Evolutionary conservation across 2,797 vertebrate species (phyloP), one percentile per base, ranked within the genome.

Genomic region (Darevskia nairensis): DNA sequence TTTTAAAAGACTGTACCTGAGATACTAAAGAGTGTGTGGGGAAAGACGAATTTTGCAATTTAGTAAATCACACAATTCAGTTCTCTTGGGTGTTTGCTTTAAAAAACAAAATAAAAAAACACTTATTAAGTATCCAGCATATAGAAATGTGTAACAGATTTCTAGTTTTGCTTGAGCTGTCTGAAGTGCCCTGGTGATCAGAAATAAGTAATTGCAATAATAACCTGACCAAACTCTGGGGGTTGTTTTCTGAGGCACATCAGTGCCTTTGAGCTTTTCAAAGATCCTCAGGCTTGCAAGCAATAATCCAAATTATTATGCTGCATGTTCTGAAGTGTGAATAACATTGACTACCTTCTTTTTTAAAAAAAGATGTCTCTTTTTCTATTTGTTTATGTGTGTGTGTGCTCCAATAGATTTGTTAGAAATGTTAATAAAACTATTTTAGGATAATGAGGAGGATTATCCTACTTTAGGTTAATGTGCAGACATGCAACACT

Each of bases 301-400:
- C 46, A 11, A 86, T 59, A 88, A 82, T 88, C 68, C 78, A 90
- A 84, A 66, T 77, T 68, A 93, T 6, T 85, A 6, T 71, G 29
- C 77, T 88, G 93, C 79, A 91, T 88, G 85, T 82, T 92, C 94
- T 93, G 90, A 90, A 89, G 85, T 91, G 81, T 93, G 86, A 88
- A 88, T 88, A 89, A 84, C 88, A 71, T 80, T 89, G 75, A 87
- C 66, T 94, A 39, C 90, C 17, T 76, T 32, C 41, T 10, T 23
- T 39, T 41, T 74, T 3, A 29, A 4, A 68, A 15, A 66, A 15
- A 15, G 11, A 6, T 19, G 27, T 68, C 66, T 68, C 17, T 61
- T 21, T 61, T 61, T 61, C 15, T 61, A 17, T 61, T 61, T 61
- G 59, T 61, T 61, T 61, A 61, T 61, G 59, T 61, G 4, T 61